Conservation (phyloP, 2,888 invertebrate species). For the Dendrolimus houi region DNA sequence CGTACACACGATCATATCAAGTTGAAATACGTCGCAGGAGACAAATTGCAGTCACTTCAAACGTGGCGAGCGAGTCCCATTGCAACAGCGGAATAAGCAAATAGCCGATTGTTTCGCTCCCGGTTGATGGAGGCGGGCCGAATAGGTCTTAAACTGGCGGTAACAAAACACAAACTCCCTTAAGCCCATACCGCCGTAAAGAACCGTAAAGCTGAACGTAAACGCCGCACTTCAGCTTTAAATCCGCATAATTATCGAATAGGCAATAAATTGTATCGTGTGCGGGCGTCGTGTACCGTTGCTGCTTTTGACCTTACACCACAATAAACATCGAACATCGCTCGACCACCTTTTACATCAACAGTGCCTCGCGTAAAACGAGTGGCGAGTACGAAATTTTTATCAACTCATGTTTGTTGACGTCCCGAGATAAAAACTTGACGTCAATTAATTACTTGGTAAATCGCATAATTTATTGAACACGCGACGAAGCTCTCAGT, state of each 20-base stretch:
- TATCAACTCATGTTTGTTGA: slow-evolving; percentile 32
- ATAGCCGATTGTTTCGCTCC: slow-evolving; percentile 50
- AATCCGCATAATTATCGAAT: slow-evolving; percentile 69
- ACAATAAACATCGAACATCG: slow-evolving; percentile 6
- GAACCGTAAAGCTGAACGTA: slow-evolving; percentile 55
- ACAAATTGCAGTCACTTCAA: slow-evolving; percentile 71
- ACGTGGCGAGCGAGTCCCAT: slow-evolving; percentile 51
- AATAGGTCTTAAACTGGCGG: slow-evolving; percentile 37
- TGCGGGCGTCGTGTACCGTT: slow-evolving; percentile 28
- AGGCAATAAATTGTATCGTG: slow-evolving; percentile 57
- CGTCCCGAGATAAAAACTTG: slow-evolving; percentile 34
- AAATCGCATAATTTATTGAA: slow-evolving; percentile 33
- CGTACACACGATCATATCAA: slow-evolving; percentile 68
- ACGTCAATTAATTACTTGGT: slow-evolving; percentile 38
- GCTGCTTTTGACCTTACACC: slow-evolving; percentile 30
- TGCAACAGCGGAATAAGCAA: slow-evolving; percentile 50
- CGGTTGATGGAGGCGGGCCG: slow-evolving; percentile 19
- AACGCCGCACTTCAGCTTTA: slow-evolving; percentile 55
- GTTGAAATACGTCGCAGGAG: slow-evolving; percentile 60
- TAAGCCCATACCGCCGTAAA: slow-evolving; percentile 40
- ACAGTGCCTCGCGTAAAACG: slow-evolving; percentile 26
- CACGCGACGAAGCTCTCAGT: slow-evolving; percentile 5
- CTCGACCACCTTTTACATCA: slow-evolving; percentile 11
- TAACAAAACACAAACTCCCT: slow-evolving; percentile 49
- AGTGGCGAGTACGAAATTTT: slow-evolving; percentile 19